Conservation (phyloP, 2,888 invertebrate genomes). For the Helleia helle region DNA sequence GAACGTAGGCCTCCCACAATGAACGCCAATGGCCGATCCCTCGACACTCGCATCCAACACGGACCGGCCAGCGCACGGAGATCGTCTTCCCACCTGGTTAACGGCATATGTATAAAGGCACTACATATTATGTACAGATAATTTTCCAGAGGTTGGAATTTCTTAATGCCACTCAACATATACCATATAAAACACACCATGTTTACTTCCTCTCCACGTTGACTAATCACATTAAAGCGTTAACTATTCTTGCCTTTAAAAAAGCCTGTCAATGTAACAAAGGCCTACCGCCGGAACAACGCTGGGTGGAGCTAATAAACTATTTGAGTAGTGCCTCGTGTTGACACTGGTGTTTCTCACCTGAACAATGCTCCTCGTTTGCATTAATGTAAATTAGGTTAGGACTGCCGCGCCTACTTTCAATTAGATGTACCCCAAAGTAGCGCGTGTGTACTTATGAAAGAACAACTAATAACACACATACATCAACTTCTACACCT, state of each 20-base stretch:
- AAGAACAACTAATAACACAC: slow-evolving; percentile 45
- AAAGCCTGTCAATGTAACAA: slow-evolving; percentile 62
- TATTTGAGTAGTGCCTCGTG: slow-evolving; percentile 69
- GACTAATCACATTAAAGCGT: slow-evolving; percentile 57
- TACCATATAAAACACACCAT: not conserved
- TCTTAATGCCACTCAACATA: not conserved
- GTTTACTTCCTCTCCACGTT: slow-evolving; percentile 35
- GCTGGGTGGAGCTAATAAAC: slow-evolving; percentile 72
- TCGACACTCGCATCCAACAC: too few species aligned
- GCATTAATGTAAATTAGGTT: slow-evolving; percentile 75
- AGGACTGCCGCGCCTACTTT: slow-evolving; percentile 62
- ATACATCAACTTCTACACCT: slow-evolving; percentile 37
- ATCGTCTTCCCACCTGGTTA: too few species aligned
- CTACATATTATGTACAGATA: too few species aligned
- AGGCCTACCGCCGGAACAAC: slow-evolving; percentile 60
- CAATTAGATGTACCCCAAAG: slow-evolving; percentile 67
- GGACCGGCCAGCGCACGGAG: too few species aligned
- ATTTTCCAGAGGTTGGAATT: not conserved
- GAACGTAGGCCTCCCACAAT: too few species aligned
- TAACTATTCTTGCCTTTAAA: slow-evolving; percentile 61
- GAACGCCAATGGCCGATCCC: too few species aligned
- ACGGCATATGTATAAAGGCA: too few species aligned
- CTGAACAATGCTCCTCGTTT: slow-evolving; percentile 73
- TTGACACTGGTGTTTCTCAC: slow-evolving; percentile 74
- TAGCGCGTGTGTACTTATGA: slow-evolving; percentile 59